Conservation (phyloP, 2,888 invertebrate genomes). For the Taphrorychus bicolor region DNA sequence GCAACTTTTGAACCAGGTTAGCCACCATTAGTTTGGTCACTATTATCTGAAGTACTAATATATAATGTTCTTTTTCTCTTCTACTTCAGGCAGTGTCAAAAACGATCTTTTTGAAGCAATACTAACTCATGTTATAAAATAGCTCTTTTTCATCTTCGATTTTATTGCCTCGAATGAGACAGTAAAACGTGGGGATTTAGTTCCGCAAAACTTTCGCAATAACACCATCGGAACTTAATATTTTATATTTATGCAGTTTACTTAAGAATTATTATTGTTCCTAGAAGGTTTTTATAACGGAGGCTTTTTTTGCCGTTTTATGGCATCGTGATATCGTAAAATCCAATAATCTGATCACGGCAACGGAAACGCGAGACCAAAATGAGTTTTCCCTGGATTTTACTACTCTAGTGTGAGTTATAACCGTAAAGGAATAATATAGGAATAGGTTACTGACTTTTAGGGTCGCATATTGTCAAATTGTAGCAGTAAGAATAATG, state of each 20-base stretch:
- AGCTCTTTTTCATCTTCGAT: slow-evolving; percentile 4
- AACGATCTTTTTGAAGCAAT: no score
- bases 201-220: slow-evolving; percentile 18
- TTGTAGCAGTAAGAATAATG: no score
- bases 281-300: slow-evolving; percentile 33
- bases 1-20: background rate
- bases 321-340: slow-evolving; percentile 37
- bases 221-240: slow-evolving; percentile 23
- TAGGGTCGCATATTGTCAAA: no score
- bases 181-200: slow-evolving; percentile 11
- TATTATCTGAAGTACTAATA: background rate
- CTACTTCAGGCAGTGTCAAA: background rate
- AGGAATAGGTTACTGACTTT: no score
- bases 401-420: slow-evolving; percentile 26
- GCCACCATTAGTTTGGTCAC: background rate
- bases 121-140: slow-evolving; percentile 8
- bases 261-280: slow-evolving; percentile 37
- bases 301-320: slow-evolving; percentile 35
- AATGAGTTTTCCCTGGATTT: slow-evolving; percentile 18
- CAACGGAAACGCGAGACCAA: slow-evolving; percentile 26
- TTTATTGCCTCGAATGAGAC: slow-evolving; percentile 8
- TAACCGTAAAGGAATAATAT: no score
- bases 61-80: background rate
- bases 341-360: slow-evolving; percentile 32
- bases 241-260: slow-evolving; percentile 31